These are phyloP conservation scores for Anas acuta DNA, from an alignment of 2,797 vertebrate genomes.

Conservation along the genomic window DNA sequence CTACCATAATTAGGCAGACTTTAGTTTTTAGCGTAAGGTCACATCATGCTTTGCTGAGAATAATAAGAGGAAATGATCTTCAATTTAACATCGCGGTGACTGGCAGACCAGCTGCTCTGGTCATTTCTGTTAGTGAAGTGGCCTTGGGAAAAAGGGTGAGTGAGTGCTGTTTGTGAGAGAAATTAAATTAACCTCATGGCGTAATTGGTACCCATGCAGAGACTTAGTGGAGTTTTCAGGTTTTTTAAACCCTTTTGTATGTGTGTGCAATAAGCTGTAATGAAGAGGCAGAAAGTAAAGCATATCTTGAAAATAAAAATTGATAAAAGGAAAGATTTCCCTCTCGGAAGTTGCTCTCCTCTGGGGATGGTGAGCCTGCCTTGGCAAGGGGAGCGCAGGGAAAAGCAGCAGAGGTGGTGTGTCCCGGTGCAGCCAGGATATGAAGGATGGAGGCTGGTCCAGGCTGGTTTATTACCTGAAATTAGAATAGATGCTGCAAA, in stretches of 20 bases:
- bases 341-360: neutral
- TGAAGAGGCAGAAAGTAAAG: neutral
- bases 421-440: fast-evolving
- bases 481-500: neutral
- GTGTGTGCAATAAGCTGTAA: neutral
- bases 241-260: neutral
- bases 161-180: constrained; percentile 5
- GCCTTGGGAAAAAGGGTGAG: constrained; percentile 35
- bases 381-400: neutral
- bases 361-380: neutral
- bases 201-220: neutral
- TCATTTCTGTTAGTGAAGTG: constrained; percentile 50
- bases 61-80: constrained; percentile 72
- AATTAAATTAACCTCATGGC: constrained; percentile 16
- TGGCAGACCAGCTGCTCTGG: constrained; percentile 61
- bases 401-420: neutral
- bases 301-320: neutral
- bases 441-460: neutral
- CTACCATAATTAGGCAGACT: constrained; percentile 58
- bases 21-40: constrained; percentile 59
- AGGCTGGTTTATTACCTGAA: neutral
- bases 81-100: constrained; percentile 60
- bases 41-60: constrained; percentile 62
- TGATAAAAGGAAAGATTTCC: neutral
- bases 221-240: neutral